phyloP scores from a whole-genome alignment of 2,888 invertebrate genomes.

The Drosophila setosimentum region DNA sequence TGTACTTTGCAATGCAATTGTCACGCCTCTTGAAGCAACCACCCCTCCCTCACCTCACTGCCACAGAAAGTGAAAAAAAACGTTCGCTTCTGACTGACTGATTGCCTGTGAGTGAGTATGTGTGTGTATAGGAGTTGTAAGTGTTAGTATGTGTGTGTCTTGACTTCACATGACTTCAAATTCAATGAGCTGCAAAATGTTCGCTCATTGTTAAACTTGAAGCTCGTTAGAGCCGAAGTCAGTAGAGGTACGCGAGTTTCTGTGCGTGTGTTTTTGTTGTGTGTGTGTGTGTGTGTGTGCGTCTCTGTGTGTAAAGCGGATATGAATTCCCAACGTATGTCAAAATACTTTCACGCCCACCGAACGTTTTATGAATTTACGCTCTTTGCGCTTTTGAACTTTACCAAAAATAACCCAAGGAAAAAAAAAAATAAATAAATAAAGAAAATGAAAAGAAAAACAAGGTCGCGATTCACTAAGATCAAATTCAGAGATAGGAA shows the following conservation, averaged over 20 bases:
- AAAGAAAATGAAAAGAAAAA: constrained; percentile 13
- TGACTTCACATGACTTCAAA: constrained; percentile 78
- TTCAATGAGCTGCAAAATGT: constrained; percentile 79
- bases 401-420: constrained; percentile 9
- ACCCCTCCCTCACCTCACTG: neutral
- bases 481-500: constrained; percentile 16
- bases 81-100: constrained; percentile 63
- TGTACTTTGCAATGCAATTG: constrained; percentile 51
- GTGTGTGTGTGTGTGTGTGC: constrained; percentile 3
- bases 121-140: neutral
- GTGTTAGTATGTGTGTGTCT: neutral
- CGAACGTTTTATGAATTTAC: constrained; percentile 73
- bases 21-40: constrained; percentile 25
- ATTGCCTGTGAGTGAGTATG: constrained; percentile 44
- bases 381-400: constrained; percentile 76
- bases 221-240: constrained; percentile 72
- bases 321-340: constrained; percentile 60
- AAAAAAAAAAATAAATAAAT: constrained; percentile 6
- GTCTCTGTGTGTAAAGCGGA: constrained; percentile 38
- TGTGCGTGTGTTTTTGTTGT: constrained; percentile 3
- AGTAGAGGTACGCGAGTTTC: constrained; percentile 37
- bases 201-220: constrained; percentile 76
- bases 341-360: constrained; percentile 72
- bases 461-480: constrained; percentile 9
- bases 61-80: constrained; percentile 6